phyloP scores from a whole-genome alignment of 2,113 vertebrate species.

The Thermophis baileyi region DNA sequence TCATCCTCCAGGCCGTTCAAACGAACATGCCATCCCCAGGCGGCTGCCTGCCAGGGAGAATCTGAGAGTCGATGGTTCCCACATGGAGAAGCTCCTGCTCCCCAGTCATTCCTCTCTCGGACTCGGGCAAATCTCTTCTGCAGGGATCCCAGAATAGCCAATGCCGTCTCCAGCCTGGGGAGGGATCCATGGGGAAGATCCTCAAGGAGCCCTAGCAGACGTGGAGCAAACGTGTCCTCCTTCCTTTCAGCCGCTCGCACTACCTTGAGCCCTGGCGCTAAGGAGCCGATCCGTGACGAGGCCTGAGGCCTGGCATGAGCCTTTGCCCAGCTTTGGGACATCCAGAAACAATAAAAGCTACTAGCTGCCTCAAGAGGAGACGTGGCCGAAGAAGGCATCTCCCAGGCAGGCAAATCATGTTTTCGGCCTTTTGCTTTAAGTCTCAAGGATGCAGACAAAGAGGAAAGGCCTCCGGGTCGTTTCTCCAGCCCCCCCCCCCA shows the following conservation, averaged over 20 bases:
- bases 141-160: not conserved
- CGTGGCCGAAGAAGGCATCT: not conserved
- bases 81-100: not conserved
- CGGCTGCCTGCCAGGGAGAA: not conserved
- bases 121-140: not conserved
- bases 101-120: not conserved
- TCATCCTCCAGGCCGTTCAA: not conserved
- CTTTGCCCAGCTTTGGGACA: not conserved
- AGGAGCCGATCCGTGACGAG: not conserved
- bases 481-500: no score
- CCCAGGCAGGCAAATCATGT: not conserved
- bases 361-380: not conserved
- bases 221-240: not conserved
- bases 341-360: not conserved
- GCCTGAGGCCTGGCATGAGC: not conserved
- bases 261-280: constrained; percentile 7
- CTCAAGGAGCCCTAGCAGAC: not conserved
- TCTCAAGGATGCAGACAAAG: not conserved
- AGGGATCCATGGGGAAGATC: not conserved
- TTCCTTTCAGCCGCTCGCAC: not conserved
- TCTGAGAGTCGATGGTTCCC: not conserved
- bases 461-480: rapidly evolving
- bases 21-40: not conserved
- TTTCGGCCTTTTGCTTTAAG: not conserved
- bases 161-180: not conserved